Conservation (phyloP, 2,113 vertebrate genomes). For the Esox niger region DNA sequence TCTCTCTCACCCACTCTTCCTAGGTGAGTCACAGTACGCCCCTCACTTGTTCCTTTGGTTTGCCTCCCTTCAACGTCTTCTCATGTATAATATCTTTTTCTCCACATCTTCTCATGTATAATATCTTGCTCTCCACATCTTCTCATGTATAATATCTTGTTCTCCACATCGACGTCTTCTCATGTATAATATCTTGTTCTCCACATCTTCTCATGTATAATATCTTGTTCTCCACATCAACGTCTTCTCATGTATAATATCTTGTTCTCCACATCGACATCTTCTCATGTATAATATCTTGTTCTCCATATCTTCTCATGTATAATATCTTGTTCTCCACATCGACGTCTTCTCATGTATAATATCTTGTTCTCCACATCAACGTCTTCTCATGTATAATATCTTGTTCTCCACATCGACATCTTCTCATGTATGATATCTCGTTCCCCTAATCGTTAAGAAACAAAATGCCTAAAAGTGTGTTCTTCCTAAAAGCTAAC, state of each 20-base stretch:
- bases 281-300: background rate
- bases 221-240: conserved; percentile 1
- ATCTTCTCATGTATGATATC: background rate
- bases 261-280: background rate
- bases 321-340: background rate
- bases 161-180: background rate
- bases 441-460: too few relatives aligned
- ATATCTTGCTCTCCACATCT: background rate
- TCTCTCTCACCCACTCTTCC: conserved; percentile 4
- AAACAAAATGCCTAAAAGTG: too few relatives aligned
- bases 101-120: background rate
- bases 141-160: too few relatives aligned
- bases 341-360: background rate
- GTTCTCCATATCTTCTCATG: background rate
- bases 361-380: conserved; percentile 1
- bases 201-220: too few relatives aligned
- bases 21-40: background rate
- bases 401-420: background rate
- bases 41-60: background rate
- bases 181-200: background rate
- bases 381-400: too few relatives aligned
- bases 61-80: background rate
- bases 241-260: too few relatives aligned
- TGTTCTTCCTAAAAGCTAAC: too few relatives aligned
- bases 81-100: background rate